A percentile compares a stretch with the other conserved stretches of the same genome.
phyloP scores from a whole-genome alignment of 2,888 invertebrate species.

The Portevinia maculata region DNA sequence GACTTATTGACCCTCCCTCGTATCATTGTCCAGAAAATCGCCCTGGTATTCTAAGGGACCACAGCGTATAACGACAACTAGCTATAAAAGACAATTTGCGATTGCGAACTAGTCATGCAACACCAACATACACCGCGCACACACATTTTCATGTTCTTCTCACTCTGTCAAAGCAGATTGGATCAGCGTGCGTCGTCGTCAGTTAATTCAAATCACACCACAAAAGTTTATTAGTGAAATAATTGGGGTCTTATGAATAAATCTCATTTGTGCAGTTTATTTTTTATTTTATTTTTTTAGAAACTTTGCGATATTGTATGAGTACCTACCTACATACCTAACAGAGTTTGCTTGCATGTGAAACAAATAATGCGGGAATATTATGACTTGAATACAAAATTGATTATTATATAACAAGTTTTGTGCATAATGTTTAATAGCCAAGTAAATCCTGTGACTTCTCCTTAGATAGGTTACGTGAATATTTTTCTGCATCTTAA shows the following conservation, averaged over 20 bases:
- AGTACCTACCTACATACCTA: constrained; percentile 8
- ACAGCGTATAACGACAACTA: constrained; percentile 1
- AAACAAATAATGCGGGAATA: constrained; percentile 45
- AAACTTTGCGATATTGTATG: constrained; percentile 18
- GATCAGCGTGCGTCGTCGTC: constrained; percentile 38
- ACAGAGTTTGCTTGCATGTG: constrained; percentile 44
- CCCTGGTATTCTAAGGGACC: background rate
- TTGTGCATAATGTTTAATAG: constrained; percentile 10
- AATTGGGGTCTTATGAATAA: constrained; percentile 65
- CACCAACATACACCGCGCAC: background rate
- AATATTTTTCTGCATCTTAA: background rate
- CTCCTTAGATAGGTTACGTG: background rate
- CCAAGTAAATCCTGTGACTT: background rate
- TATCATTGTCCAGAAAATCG: constrained; percentile 30
- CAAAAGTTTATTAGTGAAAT: constrained; percentile 48
- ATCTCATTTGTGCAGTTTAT: constrained; percentile 37
- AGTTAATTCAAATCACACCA: constrained; percentile 55
- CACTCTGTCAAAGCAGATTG: constrained; percentile 45
- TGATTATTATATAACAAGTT: constrained; percentile 61
- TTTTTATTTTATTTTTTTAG: constrained; percentile 24
- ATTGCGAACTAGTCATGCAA: constrained; percentile 51
- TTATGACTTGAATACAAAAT: constrained; percentile 38
- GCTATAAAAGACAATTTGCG: constrained; percentile 31
- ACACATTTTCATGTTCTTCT: constrained; percentile 16
- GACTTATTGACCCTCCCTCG: no score